Conservation (phyloP, 2,888 invertebrate genomes). For the Cephonodes hylas region DNA sequence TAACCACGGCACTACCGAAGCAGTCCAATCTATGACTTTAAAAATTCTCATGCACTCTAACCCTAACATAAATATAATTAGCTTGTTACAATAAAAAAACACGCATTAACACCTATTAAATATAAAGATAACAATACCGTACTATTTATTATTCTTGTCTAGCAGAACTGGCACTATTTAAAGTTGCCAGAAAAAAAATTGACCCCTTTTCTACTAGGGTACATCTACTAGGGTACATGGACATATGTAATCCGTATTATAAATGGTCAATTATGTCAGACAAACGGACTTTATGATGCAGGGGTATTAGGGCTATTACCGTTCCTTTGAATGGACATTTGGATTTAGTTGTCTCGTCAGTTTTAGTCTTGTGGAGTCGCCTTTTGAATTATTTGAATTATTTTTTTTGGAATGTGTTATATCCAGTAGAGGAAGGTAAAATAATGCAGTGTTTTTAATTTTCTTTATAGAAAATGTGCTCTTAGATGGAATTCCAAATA, state of each 20-base stretch:
- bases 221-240: slow-evolving; percentile 48
- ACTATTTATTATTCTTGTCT: not conserved
- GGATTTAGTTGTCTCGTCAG: slow-evolving; percentile 59
- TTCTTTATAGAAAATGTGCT: too few relatives aligned
- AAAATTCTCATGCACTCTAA: not conserved
- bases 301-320: slow-evolving; percentile 52
- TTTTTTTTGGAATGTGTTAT: not conserved
- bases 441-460: not conserved
- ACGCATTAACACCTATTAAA: not conserved
- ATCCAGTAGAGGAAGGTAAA: not conserved
- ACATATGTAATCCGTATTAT: slow-evolving; percentile 74
- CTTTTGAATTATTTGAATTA: not conserved
- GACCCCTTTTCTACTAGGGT: slow-evolving; percentile 35
- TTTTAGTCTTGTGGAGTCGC: slow-evolving; percentile 29
- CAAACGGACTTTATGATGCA: slow-evolving; percentile 57
- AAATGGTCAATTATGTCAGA: slow-evolving; percentile 79
- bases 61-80: not conserved
- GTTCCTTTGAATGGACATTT: slow-evolving; percentile 47
- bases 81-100: not conserved
- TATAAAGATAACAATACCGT: not conserved
- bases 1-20: not conserved
- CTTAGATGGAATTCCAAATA: too few relatives aligned
- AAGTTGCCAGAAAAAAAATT: not conserved
- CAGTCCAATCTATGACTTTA: not conserved
- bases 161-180: slow-evolving; percentile 1